phyloP scores from a whole-genome alignment of 2,888 invertebrate species.

The Lasioglossum marginatum region DNA sequence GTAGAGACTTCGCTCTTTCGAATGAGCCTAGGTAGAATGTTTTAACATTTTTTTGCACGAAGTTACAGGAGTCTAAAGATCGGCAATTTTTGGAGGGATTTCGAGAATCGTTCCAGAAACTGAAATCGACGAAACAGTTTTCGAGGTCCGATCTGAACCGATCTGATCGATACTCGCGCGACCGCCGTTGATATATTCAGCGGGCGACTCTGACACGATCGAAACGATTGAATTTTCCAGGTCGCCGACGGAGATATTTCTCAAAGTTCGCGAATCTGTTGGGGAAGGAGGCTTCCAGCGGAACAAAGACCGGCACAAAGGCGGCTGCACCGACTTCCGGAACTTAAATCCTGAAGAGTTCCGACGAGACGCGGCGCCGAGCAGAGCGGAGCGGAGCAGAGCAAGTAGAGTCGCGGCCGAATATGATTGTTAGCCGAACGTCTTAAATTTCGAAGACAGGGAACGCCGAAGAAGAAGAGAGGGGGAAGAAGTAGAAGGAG shows the following conservation, averaged over 20 bases:
- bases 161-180: not conserved
- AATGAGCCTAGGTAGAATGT: not conserved
- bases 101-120: not conserved
- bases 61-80: not conserved
- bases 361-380: constrained; percentile 22
- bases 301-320: constrained; percentile 53
- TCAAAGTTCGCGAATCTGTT: constrained; percentile 56
- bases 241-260: constrained; percentile 58
- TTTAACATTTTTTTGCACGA: not conserved
- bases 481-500: not conserved
- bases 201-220: constrained; percentile 55
- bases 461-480: not conserved
- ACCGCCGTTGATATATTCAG: constrained; percentile 15
- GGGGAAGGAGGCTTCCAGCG: constrained; percentile 28
- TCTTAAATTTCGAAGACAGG: constrained; percentile 47
- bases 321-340: constrained; percentile 27
- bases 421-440: constrained; percentile 55
- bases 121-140: not conserved
- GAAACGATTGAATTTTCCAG: constrained; percentile 68
- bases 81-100: not conserved
- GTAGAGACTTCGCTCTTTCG: no score
- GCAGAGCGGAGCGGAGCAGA: not conserved
- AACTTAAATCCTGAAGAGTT: constrained; percentile 48
- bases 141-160: not conserved
- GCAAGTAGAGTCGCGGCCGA: constrained; percentile 22